Percentiles rank a stretch among this genome's conserved stretches.
Evolutionary conservation across 1,140 invertebrate genomes (phyloP).

Genomic region (Euura lappo): DNA sequence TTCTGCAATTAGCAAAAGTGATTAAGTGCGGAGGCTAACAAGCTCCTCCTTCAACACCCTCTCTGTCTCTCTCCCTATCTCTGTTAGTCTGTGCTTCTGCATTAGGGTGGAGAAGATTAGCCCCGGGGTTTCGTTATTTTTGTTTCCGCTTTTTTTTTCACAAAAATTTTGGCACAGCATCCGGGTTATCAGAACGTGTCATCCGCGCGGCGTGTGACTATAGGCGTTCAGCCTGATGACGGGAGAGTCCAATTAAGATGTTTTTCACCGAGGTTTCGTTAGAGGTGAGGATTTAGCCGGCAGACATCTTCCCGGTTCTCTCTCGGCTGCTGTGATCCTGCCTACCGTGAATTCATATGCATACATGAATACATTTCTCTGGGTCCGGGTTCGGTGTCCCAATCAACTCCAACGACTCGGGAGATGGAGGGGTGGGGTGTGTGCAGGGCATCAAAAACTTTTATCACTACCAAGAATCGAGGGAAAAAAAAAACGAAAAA

Average conservation of each 20-base stretch:
- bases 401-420: conserved; percentile 36
- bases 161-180: too few relatives aligned
- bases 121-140: too few relatives aligned
- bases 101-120: too few relatives aligned
- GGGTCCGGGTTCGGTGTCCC: conserved; percentile 29
- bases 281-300: conserved; percentile 24
- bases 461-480: too few relatives aligned
- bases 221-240: too few relatives aligned
- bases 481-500: too few relatives aligned
- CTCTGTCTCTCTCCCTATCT: not conserved
- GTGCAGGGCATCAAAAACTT: too few relatives aligned
- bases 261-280: conserved; percentile 33
- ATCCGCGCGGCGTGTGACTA: too few relatives aligned
- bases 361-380: conserved; percentile 46
- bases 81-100: not conserved
- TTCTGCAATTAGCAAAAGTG: conserved; percentile 54
- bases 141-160: too few relatives aligned
- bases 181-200: too few relatives aligned
- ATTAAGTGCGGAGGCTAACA: conserved; percentile 45
- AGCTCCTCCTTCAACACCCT: not conserved
- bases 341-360: conserved; percentile 44
- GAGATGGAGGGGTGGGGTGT: too few relatives aligned
- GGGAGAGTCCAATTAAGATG: conserved; percentile 46
- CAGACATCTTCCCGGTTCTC: conserved; percentile 28
- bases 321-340: not conserved